Conservation (phyloP, 2,797 vertebrate species). For the Peromyscus melanophrys region DNA sequence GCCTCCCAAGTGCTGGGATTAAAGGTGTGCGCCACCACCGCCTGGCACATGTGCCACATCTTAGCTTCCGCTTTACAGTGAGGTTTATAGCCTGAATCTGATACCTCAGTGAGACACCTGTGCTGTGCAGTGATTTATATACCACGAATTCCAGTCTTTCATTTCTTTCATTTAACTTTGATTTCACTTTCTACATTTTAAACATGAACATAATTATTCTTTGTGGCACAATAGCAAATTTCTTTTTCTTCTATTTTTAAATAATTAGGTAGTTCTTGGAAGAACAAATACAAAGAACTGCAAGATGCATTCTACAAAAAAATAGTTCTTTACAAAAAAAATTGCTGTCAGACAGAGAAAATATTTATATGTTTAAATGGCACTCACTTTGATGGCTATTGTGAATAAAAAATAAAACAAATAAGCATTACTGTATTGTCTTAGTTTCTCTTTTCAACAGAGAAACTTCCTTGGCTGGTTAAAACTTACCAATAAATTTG, state of each 20-base stretch:
- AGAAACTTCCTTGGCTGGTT: neutral
- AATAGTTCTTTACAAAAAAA: neutral
- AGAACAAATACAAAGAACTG: neutral
- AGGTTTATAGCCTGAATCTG: neutral
- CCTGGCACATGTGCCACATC: too few relatives aligned
- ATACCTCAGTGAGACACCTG: neutral
- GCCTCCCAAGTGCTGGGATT: too few relatives aligned
- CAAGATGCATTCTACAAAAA: neutral
- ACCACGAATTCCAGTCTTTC: neutral
- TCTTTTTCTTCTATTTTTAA: neutral
- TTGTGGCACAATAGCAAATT: neutral
- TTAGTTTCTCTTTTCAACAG: neutral
- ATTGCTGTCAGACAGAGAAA: neutral
- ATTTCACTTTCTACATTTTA: neutral
- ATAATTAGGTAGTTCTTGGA: neutral
- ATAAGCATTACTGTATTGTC: neutral
- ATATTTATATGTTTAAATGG: neutral
- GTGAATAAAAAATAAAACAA: neutral
- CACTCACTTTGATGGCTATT: neutral
- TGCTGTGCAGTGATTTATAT: neutral
- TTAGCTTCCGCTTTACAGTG: neutral
- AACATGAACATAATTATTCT: neutral
- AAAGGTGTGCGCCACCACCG: too few relatives aligned
- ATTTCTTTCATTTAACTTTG: neutral
- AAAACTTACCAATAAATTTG: neutral